A percentile compares a stretch with the other conserved stretches of the same genome.
Evolutionary conservation across 2,797 vertebrate species (phyloP).

Genomic region (Anabacerthia variegaticeps): DNA sequence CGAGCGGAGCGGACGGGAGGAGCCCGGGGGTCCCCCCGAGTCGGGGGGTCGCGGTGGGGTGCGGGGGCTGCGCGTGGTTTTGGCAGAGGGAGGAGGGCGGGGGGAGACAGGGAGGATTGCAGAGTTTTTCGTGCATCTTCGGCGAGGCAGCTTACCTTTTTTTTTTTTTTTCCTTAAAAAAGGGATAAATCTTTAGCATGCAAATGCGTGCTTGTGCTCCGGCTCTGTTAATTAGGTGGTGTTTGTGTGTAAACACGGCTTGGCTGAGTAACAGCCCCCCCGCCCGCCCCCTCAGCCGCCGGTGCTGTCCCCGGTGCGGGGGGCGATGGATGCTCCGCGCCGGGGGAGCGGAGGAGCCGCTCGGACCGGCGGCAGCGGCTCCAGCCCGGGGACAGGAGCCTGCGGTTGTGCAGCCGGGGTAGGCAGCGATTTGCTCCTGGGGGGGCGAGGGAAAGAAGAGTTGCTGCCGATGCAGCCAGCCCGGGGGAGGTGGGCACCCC

Average conservation of each 20-base stretch:
- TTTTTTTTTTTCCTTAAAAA: too few relatives aligned
- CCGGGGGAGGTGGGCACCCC: not conserved
- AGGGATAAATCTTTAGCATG: conserved; percentile 19
- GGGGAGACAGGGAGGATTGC: not conserved
- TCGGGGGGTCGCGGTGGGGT: not conserved
- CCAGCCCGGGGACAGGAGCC: not conserved
- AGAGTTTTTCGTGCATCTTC: not conserved
- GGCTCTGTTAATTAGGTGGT: conserved; percentile 33
- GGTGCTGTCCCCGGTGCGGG: not conserved
- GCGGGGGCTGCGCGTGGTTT: not conserved
- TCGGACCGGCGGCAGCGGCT: not conserved
- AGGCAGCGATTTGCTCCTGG: not conserved
- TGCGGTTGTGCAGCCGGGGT: not conserved
- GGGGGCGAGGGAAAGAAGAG: not conserved
- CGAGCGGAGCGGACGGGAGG: not conserved
- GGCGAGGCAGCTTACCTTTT: not conserved
- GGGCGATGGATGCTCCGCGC: not conserved
- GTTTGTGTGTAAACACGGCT: not conserved
- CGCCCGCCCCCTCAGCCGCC: not conserved
- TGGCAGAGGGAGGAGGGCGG: not conserved
- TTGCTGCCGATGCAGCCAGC: not conserved
- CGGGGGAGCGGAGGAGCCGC: not conserved
- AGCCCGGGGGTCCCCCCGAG: not conserved
- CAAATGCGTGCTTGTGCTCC: conserved; percentile 52
- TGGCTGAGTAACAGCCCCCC: not conserved